Conservation (phyloP, 2,797 vertebrate genomes). For the Muraenolepis orangiensis region DNA sequence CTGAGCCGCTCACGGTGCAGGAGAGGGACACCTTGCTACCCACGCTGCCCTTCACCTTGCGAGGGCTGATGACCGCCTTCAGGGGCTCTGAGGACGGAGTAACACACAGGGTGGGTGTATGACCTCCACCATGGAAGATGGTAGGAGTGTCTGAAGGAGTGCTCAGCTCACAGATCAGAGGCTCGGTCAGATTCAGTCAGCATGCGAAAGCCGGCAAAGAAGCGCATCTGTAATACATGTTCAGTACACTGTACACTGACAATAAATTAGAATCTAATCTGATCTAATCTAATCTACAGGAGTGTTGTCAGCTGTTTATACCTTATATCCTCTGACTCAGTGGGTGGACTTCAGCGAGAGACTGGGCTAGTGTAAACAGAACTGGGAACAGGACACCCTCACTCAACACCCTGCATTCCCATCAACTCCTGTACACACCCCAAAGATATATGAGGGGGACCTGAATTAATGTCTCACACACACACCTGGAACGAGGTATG, state of each 20-base stretch:
- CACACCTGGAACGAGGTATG: too few species aligned
- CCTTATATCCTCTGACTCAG: neutral
- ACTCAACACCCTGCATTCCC: neutral
- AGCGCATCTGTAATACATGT: neutral
- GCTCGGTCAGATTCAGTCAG: neutral
- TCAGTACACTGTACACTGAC: neutral
- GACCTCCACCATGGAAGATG: too few species aligned
- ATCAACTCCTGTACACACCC: neutral
- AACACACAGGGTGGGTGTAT: too few species aligned
- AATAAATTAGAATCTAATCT: too few species aligned
- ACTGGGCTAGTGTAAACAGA: neutral
- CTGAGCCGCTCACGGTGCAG: slow-evolving; percentile 89
- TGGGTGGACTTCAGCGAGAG: neutral
- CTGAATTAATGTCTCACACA: neutral
- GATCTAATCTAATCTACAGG: too few species aligned
- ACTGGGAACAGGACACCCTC: too few species aligned
- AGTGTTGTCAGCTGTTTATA: neutral
- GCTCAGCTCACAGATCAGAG: too few species aligned
- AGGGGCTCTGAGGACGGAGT: slow-evolving; percentile 78
- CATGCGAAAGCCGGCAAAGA: neutral
- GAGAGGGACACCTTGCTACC: slow-evolving; percentile 97
- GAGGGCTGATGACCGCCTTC: slow-evolving; percentile 90
- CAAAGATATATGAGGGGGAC: neutral
- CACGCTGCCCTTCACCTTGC: slow-evolving; percentile 95
- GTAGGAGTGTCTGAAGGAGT: too few species aligned